phyloP scores from a whole-genome alignment of 2,888 invertebrate species.

The Lasioglossum vierecki region DNA sequence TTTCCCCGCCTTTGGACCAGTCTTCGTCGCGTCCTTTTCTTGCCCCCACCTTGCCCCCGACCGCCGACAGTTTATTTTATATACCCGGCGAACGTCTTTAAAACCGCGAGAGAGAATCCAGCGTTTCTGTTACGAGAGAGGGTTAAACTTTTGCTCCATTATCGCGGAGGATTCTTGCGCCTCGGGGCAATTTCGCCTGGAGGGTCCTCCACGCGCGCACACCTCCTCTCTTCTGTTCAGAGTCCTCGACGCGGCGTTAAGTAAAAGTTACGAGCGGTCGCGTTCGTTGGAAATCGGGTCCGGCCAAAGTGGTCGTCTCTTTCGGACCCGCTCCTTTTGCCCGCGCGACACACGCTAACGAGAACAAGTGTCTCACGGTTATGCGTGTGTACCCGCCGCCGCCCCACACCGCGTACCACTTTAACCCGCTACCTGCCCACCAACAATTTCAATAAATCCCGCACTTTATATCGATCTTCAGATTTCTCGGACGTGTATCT shows the following conservation, averaged over 20 bases:
- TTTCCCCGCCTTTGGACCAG: constrained; percentile 70
- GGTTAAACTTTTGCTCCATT: constrained; percentile 37
- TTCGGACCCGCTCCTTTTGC: constrained; percentile 5
- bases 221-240: too few species aligned
- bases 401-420: not conserved
- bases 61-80: constrained; percentile 55
- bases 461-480: not conserved
- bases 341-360: not conserved
- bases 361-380: constrained; percentile 18
- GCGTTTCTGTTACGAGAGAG: constrained; percentile 39
- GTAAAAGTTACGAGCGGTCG: constrained; percentile 35
- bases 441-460: constrained; percentile 6
- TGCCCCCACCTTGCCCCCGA: constrained; percentile 38
- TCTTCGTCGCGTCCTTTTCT: constrained; percentile 59
- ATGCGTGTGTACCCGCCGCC: not conserved
- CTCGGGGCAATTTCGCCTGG: not conserved
- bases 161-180: not conserved
- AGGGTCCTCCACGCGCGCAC: not conserved
- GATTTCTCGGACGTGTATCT: constrained; percentile 21
- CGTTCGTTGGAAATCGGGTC: constrained; percentile 14
- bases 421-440: not conserved
- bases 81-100: constrained; percentile 49
- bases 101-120: constrained; percentile 39
- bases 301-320: constrained; percentile 23
- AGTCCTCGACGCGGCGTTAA: constrained; percentile 18